Percentiles rank a stretch among this genome's conserved stretches.
phyloP scores from a whole-genome alignment of 2,113 vertebrate genomes.

The Taxidea taxus region DNA sequence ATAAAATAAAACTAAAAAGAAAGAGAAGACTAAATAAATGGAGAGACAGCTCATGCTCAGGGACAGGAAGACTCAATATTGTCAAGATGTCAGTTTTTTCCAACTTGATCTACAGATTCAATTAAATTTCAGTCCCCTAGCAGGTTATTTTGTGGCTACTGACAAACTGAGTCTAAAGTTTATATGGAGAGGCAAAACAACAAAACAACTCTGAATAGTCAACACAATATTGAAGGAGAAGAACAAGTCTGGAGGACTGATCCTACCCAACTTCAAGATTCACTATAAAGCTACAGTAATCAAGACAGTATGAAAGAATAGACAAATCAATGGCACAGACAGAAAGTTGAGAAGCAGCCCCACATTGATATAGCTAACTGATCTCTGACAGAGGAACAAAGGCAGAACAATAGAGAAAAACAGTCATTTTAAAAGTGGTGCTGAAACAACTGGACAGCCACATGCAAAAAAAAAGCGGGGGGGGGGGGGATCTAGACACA shows the following conservation, averaged over 20 bases:
- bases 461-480: not conserved
- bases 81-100: not conserved
- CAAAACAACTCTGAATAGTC: not conserved
- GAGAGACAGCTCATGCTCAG: not conserved
- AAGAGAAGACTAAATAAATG: conserved; percentile 3
- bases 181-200: not conserved
- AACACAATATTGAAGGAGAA: not conserved
- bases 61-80: not conserved
- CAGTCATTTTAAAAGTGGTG: not conserved
- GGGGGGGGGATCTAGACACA: not conserved
- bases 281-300: not conserved
- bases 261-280: not conserved
- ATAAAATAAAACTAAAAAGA: not conserved
- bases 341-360: not conserved
- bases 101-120: conserved; percentile 4
- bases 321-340: not conserved
- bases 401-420: not conserved
- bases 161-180: not conserved
- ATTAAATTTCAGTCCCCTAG: not conserved
- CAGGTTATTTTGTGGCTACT: not conserved
- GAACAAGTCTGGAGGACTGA: not conserved
- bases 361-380: not conserved
- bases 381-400: not conserved
- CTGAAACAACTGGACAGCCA: not conserved
- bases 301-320: not conserved